These are phyloP conservation scores for Sinohyriopsis cumingii DNA, from an alignment of 2,888 invertebrate genomes.

Conservation along the genomic window DNA sequence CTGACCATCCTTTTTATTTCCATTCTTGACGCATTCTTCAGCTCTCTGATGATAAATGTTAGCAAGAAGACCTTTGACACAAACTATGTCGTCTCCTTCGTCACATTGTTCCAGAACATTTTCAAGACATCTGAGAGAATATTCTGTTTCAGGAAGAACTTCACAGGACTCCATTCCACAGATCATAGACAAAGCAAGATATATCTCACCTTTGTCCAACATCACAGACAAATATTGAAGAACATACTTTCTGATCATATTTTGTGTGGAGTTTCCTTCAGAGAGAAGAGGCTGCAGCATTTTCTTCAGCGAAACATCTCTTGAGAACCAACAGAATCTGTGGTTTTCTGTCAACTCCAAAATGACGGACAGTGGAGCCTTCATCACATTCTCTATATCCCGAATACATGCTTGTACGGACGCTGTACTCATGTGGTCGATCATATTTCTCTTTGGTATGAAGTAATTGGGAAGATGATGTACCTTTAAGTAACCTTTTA, in stretches of 20 bases:
- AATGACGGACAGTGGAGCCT: not conserved
- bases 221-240: no score
- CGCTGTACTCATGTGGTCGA: not conserved
- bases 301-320: constrained; percentile 4
- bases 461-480: constrained; percentile 9
- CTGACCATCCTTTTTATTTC: not conserved
- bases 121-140: no score
- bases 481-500: not conserved
- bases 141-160: no score
- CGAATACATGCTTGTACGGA: not conserved
- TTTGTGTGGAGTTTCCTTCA: no score
- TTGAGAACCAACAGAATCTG: constrained; percentile 10
- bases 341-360: constrained; percentile 1
- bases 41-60: constrained; percentile 10
- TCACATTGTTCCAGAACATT: not conserved
- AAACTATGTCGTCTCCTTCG: not conserved
- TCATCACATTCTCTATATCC: not conserved
- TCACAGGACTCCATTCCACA: no score
- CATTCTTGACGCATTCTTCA: not conserved
- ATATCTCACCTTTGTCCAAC: no score
- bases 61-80: constrained; percentile 8
- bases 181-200: no score
- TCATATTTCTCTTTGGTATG: constrained; percentile 9
- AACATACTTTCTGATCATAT: no score
- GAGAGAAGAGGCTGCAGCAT: no score